phyloP scores from a whole-genome alignment of 2,113 vertebrate species.

The Canis aureus region DNA sequence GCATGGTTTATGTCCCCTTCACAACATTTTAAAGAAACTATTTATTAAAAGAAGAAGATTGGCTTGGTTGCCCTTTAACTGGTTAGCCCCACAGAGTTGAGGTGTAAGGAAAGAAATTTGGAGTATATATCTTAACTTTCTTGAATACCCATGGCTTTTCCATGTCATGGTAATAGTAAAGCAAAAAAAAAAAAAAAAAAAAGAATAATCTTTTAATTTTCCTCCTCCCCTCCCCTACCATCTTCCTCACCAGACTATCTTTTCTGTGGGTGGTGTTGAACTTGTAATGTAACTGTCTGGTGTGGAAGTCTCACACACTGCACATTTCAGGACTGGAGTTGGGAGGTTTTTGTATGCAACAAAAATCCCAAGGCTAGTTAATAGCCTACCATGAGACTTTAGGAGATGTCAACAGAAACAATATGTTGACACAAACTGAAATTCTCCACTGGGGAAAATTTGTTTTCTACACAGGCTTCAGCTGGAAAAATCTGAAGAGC shows the following conservation, averaged over 20 bases:
- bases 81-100: not conserved
- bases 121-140: not conserved
- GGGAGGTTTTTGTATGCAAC: conserved; percentile 1
- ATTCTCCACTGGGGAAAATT: conserved; percentile 58
- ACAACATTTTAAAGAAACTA: conserved; percentile 15
- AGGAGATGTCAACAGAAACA: conserved; percentile 72
- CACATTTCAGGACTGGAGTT: conserved; percentile 6
- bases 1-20: not conserved
- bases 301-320: not conserved
- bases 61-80: not conserved
- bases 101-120: not conserved
- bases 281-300: not conserved
- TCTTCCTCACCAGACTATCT: not conserved
- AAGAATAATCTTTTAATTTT: not conserved
- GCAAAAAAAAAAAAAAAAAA: not conserved
- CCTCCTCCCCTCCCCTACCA: not conserved
- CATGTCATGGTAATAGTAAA: not conserved
- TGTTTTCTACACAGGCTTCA: conserved; percentile 53
- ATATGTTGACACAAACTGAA: conserved; percentile 58
- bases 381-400: conserved; percentile 57
- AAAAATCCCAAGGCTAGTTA: conserved; percentile 66
- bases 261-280: not conserved
- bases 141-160: not conserved
- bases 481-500: conserved; percentile 47
- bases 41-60: not conserved